phyloP scores from a whole-genome alignment of 1,140 invertebrate species.

The Tetramorium parvispinum region DNA sequence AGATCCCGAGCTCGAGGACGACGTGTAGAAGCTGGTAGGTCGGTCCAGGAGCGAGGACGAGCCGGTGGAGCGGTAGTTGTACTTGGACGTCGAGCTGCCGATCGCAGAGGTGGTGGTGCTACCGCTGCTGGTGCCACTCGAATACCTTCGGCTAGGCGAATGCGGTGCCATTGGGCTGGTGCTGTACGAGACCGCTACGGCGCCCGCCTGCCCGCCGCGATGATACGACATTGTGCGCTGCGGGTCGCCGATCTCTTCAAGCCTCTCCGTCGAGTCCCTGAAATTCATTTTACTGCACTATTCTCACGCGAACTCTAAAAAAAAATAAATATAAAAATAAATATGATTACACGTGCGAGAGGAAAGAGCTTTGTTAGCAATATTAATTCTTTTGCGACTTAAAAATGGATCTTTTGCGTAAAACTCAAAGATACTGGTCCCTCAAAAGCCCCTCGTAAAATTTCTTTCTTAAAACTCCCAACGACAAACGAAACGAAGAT shows the following conservation, averaged over 20 bases:
- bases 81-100: constrained; percentile 69
- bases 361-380: not conserved
- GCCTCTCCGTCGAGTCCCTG: constrained; percentile 47
- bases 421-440: no score
- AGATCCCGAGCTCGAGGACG: constrained; percentile 52
- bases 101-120: constrained; percentile 67
- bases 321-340: not conserved
- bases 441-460: not conserved
- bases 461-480: not conserved
- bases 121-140: constrained; percentile 72
- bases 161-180: constrained; percentile 81
- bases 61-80: constrained; percentile 70
- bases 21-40: constrained; percentile 69
- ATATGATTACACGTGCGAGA: constrained; percentile 4
- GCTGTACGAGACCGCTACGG: constrained; percentile 82
- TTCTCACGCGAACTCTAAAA: constrained; percentile 35
- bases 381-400: not conserved
- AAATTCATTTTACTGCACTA: constrained; percentile 57
- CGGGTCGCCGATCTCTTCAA: constrained; percentile 42
- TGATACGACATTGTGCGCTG: constrained; percentile 82
- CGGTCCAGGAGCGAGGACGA: constrained; percentile 69
- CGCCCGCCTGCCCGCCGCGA: constrained; percentile 80
- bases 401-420: no score
- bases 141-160: constrained; percentile 80
- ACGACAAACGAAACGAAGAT: not conserved